phyloP scores from a whole-genome alignment of 23 tunicate species.

The Trididemnum nubilum region DNA sequence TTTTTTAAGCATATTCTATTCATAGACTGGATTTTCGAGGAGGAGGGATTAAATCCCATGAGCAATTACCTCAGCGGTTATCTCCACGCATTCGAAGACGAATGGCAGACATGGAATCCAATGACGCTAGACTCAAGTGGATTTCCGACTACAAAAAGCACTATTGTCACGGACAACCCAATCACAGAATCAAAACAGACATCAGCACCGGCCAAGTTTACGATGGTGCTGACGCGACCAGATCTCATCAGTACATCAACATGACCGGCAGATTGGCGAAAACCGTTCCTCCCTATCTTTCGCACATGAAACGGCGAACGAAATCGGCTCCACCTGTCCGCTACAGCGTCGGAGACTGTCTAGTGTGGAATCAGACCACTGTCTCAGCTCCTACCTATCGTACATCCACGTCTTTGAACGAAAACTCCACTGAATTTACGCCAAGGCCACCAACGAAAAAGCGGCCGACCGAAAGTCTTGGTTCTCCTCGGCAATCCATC shows the following conservation, averaged over 20 bases:
- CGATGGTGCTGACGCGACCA: slow-evolving; percentile 36
- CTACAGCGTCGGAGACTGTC: slow-evolving; percentile 76
- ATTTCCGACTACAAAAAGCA: slow-evolving; percentile 69
- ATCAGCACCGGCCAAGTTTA: slow-evolving; percentile 61
- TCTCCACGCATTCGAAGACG: slow-evolving; percentile 69
- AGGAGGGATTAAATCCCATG: slow-evolving; percentile 47
- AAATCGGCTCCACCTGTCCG: slow-evolving; percentile 82
- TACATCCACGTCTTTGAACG: not conserved
- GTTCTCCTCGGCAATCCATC: not conserved
- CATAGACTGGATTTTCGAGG: slow-evolving; percentile 70
- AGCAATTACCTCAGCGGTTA: slow-evolving; percentile 58
- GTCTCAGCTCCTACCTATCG: not conserved
- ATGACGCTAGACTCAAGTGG: slow-evolving; percentile 65
- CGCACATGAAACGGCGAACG: slow-evolving; percentile 54
- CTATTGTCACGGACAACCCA: slow-evolving; percentile 86
- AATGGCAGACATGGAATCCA: slow-evolving; percentile 63
- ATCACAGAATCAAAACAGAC: slow-evolving; percentile 67
- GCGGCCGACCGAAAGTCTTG: not conserved
- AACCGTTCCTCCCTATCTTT: slow-evolving; percentile 66
- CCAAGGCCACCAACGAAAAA: slow-evolving; percentile 10
- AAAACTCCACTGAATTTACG: not conserved
- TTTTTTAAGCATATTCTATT: too few relatives aligned
- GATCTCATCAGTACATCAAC: slow-evolving; percentile 62
- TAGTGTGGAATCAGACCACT: slow-evolving; percentile 60
- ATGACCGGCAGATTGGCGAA: slow-evolving; percentile 62